Conservation (phyloP, 2,888 invertebrate species). For the Noctua pronuba region DNA sequence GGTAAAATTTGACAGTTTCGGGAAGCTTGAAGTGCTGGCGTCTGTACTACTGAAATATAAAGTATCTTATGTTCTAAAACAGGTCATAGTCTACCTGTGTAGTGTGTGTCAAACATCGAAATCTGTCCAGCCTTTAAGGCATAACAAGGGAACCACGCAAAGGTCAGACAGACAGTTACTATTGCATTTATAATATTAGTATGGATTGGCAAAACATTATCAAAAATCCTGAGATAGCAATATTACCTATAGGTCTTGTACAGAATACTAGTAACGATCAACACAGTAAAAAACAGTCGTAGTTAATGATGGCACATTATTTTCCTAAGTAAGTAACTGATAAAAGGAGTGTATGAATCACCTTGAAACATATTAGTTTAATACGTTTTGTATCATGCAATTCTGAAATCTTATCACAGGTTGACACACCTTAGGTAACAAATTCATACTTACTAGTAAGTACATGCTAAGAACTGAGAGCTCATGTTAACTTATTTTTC, state of each 20-base stretch:
- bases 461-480: constrained; percentile 18
- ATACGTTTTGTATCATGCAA: constrained; percentile 25
- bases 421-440: constrained; percentile 51
- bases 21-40: too few relatives aligned
- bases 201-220: not conserved
- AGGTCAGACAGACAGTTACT: not conserved
- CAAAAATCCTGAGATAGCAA: not conserved
- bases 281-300: not conserved
- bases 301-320: not conserved
- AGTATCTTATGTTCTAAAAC: not conserved
- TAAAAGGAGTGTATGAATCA: constrained; percentile 35
- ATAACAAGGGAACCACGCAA: not conserved
- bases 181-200: not conserved
- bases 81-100: too few relatives aligned
- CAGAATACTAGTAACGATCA: not conserved
- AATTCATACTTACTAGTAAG: constrained; percentile 14
- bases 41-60: too few relatives aligned
- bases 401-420: constrained; percentile 52
- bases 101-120: not conserved
- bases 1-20: too few relatives aligned
- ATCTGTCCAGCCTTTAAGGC: not conserved
- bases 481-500: constrained; percentile 20
- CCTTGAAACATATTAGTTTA: constrained; percentile 22
- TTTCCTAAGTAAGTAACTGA: constrained; percentile 8
- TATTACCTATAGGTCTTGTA: not conserved